Base-by-base conservation (phyloP, 2,113 vertebrate species). In the Melanocharis versteri region DNA sequence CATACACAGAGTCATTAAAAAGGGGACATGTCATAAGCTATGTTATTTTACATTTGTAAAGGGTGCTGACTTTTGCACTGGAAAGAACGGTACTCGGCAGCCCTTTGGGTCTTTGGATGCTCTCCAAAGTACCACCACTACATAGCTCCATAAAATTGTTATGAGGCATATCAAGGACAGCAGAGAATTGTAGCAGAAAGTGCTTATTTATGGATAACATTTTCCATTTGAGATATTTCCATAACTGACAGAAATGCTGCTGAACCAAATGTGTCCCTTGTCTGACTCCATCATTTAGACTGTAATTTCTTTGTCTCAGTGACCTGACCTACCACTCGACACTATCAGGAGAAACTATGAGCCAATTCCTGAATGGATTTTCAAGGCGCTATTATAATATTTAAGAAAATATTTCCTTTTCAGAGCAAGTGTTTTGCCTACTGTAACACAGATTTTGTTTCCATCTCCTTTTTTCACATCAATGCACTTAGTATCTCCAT, bases 341-440 rank as follows among this genome's bases (percentile, higher is more conserved):
- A 81, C 42, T 81, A 83, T 62, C 73, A 84, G 56, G 22, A 91
- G 53, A 65, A 94, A 80, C 30, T 45, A 61, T 24, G 27, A 83
- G n/a, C 42, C 57, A 72, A n/a, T 73, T 85, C 61, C 53, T 82
- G 70, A 91, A 85, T 79, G 70, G 60, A 64, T 93, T 94, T 83
- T 95, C 76, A 87, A 91, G 87, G 77, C 79, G 24, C 53, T 89
- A 24, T 75, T 89, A 20, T 18, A 70, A 75, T 78, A 75, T 56
- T 92, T 94, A 91, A 91, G 89, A 87, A 91, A 91, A 75, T 73
- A 86, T 71, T 90, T 88, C 62, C 23, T 92, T 94, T 92, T 51
- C 71, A 68, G 61, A 87, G 39, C 15, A 94, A 87, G 17, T 68
- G 44, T 70, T 91, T 95, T 93, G 45, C 81, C 87, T 87, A 40